phyloP scores from a whole-genome alignment of 2,888 invertebrate species.

The Macaria notata region DNA sequence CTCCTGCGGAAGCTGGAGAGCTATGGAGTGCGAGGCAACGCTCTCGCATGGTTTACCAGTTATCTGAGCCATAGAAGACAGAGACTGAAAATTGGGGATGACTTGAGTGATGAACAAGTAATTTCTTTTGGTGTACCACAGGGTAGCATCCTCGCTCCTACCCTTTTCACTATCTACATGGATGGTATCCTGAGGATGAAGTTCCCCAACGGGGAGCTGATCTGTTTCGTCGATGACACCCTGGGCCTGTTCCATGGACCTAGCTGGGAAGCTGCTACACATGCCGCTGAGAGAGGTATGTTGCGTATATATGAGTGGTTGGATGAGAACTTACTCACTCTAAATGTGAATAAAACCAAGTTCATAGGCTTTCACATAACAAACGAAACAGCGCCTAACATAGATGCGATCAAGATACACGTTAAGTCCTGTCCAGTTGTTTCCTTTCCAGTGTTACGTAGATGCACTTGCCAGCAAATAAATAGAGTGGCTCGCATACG shows the following conservation, averaged over 20 bases:
- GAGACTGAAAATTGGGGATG: slow-evolving; percentile 5
- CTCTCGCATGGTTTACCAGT: slow-evolving; percentile 11
- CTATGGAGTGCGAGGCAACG: slow-evolving; percentile 3
- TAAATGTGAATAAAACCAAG: background rate
- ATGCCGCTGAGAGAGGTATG: background rate
- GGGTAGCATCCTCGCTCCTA: slow-evolving; percentile 6
- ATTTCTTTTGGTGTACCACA: slow-evolving; percentile 11
- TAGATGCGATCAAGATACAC: background rate
- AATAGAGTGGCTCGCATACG: background rate
- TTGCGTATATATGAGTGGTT: background rate
- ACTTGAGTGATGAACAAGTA: background rate
- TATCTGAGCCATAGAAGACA: slow-evolving; percentile 7
- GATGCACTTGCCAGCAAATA: background rate
- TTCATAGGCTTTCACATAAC: background rate
- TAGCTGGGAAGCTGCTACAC: background rate
- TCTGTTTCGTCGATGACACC: slow-evolving; percentile 5
- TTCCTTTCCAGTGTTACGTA: background rate
- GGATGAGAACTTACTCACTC: background rate
- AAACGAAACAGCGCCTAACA: background rate
- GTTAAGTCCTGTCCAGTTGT: background rate
- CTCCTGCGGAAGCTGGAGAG: slow-evolving; percentile 5
- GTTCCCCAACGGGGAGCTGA: background rate
- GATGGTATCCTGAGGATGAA: slow-evolving; percentile 1
- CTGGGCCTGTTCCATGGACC: background rate
- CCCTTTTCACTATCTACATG: slow-evolving; percentile 2